Evolutionary conservation across 2,797 vertebrate genomes (phyloP).

Genomic region (Novumbra hubbsi): DNA sequence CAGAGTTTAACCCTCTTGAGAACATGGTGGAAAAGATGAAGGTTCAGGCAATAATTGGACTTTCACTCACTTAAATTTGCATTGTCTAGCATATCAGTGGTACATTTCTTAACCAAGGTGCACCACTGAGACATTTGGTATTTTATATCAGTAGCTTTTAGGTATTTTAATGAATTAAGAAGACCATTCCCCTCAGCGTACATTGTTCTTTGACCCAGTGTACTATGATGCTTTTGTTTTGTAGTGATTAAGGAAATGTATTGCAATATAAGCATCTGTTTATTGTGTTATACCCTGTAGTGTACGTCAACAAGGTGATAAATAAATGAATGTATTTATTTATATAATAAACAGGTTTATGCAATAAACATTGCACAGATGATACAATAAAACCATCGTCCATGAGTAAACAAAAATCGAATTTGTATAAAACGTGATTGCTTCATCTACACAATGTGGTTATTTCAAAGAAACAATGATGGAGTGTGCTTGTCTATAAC

Average conservation of each 20-base stretch:
- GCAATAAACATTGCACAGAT: background rate
- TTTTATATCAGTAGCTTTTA: background rate
- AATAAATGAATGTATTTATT: too few species aligned
- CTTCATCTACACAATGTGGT: background rate
- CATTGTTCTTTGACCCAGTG: background rate
- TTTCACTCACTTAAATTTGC: background rate
- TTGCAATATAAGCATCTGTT: background rate
- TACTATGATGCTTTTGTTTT: background rate
- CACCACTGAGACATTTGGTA: background rate
- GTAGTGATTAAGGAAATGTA: background rate
- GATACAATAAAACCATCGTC: background rate
- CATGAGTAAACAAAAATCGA: background rate
- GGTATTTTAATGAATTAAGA: background rate
- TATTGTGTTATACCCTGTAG: background rate
- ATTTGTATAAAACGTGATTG: background rate
- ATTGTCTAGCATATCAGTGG: background rate
- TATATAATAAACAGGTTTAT: background rate
- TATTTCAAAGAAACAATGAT: background rate
- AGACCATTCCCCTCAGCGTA: background rate
- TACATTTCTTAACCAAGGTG: background rate
- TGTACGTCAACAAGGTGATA: too few species aligned
- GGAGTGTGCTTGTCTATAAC: background rate
- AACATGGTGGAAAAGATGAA: background rate
- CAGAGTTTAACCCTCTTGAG: background rate
- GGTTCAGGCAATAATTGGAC: background rate